phyloP scores from a whole-genome alignment of 2,797 vertebrate species.

The Siniperca scherzeri region DNA sequence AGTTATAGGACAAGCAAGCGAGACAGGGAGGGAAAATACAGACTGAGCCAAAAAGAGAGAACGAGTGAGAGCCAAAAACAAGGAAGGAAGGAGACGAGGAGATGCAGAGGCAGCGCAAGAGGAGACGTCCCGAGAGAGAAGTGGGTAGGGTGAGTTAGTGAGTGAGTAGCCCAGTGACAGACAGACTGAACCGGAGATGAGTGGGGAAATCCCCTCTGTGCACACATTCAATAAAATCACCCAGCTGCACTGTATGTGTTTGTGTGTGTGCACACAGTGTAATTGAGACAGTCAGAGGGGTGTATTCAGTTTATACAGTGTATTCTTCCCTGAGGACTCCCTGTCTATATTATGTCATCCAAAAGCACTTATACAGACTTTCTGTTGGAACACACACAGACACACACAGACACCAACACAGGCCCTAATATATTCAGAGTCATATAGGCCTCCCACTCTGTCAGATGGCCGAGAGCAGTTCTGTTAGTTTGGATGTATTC shows the following conservation, averaged over 20 bases:
- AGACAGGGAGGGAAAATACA: conserved; percentile 47
- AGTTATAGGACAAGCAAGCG: conserved; percentile 26
- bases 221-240: conserved; percentile 82
- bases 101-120: conserved; percentile 77
- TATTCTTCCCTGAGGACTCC: conserved; percentile 74
- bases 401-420: conserved; percentile 18
- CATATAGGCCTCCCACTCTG: conserved; percentile 59
- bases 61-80: conserved; percentile 62
- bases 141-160: conserved; percentile 72
- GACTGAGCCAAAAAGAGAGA: conserved; percentile 40
- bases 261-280: conserved; percentile 42
- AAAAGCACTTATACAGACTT: conserved; percentile 75
- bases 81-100: conserved; percentile 75
- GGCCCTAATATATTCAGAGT: conserved; percentile 62
- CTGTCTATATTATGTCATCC: conserved; percentile 80
- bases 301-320: conserved; percentile 74
- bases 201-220: conserved; percentile 83
- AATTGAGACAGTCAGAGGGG: conserved; percentile 75
- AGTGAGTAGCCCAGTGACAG: conserved; percentile 79
- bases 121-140: conserved; percentile 73
- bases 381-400: conserved; percentile 55
- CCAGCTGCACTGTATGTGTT: conserved; percentile 76
- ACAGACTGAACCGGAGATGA: conserved; percentile 80
- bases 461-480: conserved; percentile 66
- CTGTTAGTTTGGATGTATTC: conserved; percentile 58